Evolutionary conservation across 1,140 invertebrate species (phyloP).

Genomic region (Cryptotermes secundus): DNA sequence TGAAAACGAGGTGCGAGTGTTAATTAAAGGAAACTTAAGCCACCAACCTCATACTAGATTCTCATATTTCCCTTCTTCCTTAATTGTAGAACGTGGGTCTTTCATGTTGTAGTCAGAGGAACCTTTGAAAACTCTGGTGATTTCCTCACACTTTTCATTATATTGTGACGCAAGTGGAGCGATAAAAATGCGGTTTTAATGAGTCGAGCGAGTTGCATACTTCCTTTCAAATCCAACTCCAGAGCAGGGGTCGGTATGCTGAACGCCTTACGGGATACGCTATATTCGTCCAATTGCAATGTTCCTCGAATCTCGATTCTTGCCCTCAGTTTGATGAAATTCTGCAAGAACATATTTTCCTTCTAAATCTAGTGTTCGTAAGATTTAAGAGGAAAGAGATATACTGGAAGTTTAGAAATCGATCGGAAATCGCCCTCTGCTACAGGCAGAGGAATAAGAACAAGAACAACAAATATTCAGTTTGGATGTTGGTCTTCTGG

Average conservation of each 20-base stretch:
- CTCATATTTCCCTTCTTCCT: not conserved
- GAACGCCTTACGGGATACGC: not conserved
- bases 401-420: too few relatives aligned
- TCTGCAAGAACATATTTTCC: too few relatives aligned
- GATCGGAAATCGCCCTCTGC: too few relatives aligned
- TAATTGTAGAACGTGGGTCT: not conserved
- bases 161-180: not conserved
- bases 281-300: too few relatives aligned
- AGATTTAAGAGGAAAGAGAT: too few relatives aligned
- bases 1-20: not conserved
- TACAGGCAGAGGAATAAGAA: too few relatives aligned
- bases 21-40: not conserved
- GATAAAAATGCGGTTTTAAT: conserved; percentile 20
- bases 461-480: too few relatives aligned
- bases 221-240: not conserved
- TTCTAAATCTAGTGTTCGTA: too few relatives aligned
- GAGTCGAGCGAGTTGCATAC: not conserved
- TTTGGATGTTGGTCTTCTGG: too few relatives aligned
- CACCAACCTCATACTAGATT: not conserved
- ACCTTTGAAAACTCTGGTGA: not conserved
- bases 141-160: not conserved
- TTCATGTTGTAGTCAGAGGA: not conserved
- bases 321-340: too few relatives aligned
- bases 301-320: too few relatives aligned
- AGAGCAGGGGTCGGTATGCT: not conserved